Evolutionary conservation across 2,888 invertebrate species (phyloP).

Genomic region (Tachystola acroxantha): DNA sequence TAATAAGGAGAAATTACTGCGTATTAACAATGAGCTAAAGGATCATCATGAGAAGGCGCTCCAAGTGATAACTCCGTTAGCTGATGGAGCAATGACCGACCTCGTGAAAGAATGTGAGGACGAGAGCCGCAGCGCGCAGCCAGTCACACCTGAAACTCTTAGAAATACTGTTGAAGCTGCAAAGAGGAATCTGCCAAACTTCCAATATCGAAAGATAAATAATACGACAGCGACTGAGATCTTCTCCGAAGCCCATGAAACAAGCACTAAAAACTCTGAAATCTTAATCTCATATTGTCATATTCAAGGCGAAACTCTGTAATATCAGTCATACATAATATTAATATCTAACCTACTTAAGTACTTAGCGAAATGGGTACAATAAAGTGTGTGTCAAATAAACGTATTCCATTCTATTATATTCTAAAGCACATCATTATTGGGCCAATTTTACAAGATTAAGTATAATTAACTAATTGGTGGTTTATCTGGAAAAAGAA

Average conservation of each 20-base stretch:
- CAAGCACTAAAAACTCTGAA: background rate
- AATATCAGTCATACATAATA: too few relatives aligned
- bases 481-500: too few relatives aligned
- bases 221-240: constrained; percentile 59
- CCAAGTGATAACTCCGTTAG: constrained; percentile 39
- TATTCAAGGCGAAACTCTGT: too few relatives aligned
- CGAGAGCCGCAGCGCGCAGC: constrained; percentile 23
- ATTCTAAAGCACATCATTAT: too few relatives aligned
- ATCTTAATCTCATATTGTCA: too few relatives aligned
- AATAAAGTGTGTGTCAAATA: too few relatives aligned
- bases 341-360: too few relatives aligned
- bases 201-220: constrained; percentile 50
- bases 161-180: constrained; percentile 54
- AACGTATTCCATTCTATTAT: too few relatives aligned
- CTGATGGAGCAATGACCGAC: constrained; percentile 43
- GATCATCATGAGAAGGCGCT: constrained; percentile 46
- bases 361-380: too few relatives aligned
- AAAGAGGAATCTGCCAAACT: constrained; percentile 53
- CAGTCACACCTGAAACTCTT: constrained; percentile 35
- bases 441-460: too few relatives aligned
- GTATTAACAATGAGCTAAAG: constrained; percentile 55
- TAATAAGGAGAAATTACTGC: constrained; percentile 51
- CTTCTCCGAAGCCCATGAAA: constrained; percentile 38
- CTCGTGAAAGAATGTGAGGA: constrained; percentile 45
- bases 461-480: too few relatives aligned